A percentile compares a stretch with the other conserved stretches of the same genome.
phyloP scores from a whole-genome alignment of 2,797 vertebrate genomes.

The Gymnoscopelus microlampas region DNA sequence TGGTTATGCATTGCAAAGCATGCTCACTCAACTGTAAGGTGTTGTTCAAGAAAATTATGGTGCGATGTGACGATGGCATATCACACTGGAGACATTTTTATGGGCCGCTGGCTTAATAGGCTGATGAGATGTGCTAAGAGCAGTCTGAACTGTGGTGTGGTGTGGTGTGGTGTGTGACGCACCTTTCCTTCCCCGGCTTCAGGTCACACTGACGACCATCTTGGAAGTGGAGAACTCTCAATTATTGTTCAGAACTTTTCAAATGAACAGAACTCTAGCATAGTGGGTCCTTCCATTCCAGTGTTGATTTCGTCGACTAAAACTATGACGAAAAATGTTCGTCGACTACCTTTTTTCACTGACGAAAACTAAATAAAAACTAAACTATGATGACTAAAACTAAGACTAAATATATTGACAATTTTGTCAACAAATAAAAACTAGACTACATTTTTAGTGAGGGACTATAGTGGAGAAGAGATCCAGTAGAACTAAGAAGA shows the following conservation, averaged over 20 bases:
- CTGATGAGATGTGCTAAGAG: constrained; percentile 73
- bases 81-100: constrained; percentile 67
- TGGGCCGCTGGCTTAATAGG: constrained; percentile 63
- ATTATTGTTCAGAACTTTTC: constrained; percentile 44
- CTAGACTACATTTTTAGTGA: no score
- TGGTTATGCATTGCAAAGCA: constrained; percentile 67
- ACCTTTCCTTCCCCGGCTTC: constrained; percentile 42
- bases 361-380: no score
- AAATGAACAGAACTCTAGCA: constrained; percentile 7
- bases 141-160: constrained; percentile 33
- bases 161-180: constrained; percentile 21
- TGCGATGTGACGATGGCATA: constrained; percentile 65
- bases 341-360: no score
- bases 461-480: no score
- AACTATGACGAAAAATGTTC: no score
- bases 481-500: no score
- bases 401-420: no score
- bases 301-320: no score
- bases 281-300: background rate
- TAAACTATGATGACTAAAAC: no score
- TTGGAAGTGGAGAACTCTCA: constrained; percentile 33
- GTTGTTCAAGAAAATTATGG: constrained; percentile 68
- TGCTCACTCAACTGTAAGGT: constrained; percentile 63
- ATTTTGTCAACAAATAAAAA: no score
- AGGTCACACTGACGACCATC: constrained; percentile 4